Conservation (phyloP, 2,113 vertebrate genomes). For the Neopipo cinnamomea region DNA sequence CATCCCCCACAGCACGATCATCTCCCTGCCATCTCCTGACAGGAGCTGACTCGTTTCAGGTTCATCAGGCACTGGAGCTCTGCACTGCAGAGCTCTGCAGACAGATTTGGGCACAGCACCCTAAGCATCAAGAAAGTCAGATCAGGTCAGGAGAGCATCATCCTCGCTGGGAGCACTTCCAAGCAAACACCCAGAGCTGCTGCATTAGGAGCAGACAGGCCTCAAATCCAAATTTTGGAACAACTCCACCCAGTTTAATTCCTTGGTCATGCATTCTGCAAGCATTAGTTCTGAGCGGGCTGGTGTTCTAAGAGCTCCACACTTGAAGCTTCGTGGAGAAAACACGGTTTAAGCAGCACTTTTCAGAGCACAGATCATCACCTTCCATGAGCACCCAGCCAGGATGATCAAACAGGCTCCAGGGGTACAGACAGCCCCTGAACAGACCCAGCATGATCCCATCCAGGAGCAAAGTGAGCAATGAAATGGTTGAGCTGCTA, state of each 20-base stretch:
- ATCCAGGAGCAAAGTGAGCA: not conserved
- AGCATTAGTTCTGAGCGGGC: constrained; percentile 32
- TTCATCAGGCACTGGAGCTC: not conserved
- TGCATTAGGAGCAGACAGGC: not conserved
- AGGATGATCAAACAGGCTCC: not conserved
- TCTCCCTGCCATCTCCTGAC: not conserved
- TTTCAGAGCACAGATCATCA: not conserved
- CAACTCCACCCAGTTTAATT: constrained; percentile 59
- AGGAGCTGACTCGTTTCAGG: not conserved
- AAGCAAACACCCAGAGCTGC: constrained; percentile 62
- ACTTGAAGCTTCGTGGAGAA: not conserved
- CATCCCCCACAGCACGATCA: not conserved
- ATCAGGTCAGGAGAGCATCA: constrained; percentile 60
- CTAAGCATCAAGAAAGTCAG: constrained; percentile 34
- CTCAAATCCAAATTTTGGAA: constrained; percentile 44
- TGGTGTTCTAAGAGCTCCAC: not conserved
- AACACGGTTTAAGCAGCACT: not conserved
- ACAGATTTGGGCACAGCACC: not conserved
- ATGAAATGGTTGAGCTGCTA: not conserved
- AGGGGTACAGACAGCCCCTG: not conserved
- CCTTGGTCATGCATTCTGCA: constrained; percentile 33
- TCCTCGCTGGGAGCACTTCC: constrained; percentile 32
- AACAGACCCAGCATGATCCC: not conserved
- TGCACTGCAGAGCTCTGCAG: not conserved
- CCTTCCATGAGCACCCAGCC: not conserved